phyloP scores from a whole-genome alignment of 53 echinoderm and acorn worm species.

The Echinarachnius parma region DNA sequence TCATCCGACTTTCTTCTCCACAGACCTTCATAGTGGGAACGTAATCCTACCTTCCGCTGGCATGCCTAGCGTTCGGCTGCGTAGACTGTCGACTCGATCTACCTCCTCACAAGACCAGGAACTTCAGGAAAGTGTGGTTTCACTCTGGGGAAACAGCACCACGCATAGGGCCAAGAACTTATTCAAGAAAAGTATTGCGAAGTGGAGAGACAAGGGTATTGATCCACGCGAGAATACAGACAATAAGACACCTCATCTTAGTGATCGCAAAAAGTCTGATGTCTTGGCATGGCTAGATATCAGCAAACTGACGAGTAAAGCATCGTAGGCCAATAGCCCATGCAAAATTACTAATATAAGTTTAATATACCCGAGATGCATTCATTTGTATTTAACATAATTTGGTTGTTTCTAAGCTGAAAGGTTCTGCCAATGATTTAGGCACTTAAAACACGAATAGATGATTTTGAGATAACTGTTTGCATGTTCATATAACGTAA shows the following conservation, averaged over 20 bases:
- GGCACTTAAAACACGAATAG: too few species aligned
- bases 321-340: too few species aligned
- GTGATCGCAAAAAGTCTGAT: not conserved
- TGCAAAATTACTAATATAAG: too few species aligned
- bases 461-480: too few species aligned
- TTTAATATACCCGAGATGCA: too few species aligned
- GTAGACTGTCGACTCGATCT: not conserved
- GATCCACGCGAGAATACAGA: not conserved
- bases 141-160: not conserved
- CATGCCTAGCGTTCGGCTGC: constrained; percentile 7
- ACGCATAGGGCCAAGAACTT: constrained; percentile 1
- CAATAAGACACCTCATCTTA: not conserved
- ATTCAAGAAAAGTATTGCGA: not conserved
- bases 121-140: not conserved
- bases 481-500: too few species aligned
- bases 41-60: constrained; percentile 6
- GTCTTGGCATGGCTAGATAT: constrained; percentile 22
- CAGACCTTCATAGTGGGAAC: constrained; percentile 13
- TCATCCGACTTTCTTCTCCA: constrained; percentile 5
- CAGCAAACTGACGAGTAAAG: too few species aligned
- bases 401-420: too few species aligned
- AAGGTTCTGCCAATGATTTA: too few species aligned
- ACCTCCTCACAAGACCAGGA: constrained; percentile 1
- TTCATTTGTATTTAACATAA: too few species aligned
- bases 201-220: constrained; percentile 10